These are phyloP conservation scores for Enteromius viviparus DNA, from an alignment of 2,797 vertebrate genomes.

Conservation along the genomic window DNA sequence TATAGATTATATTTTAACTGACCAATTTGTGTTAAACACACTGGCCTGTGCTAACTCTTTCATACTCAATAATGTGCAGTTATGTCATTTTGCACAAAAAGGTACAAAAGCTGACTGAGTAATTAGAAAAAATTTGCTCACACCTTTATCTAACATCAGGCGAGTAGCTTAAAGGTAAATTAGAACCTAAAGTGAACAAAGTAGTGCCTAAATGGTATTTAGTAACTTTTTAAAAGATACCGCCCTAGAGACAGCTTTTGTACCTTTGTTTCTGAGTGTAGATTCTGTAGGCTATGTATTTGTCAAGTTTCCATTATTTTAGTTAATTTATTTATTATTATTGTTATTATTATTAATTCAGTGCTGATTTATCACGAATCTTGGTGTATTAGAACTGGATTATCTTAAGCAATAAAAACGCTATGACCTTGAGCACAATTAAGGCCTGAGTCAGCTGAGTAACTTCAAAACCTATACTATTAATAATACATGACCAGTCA, in stretches of 20 bases:
- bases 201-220: neutral
- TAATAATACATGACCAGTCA: neutral
- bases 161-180: neutral
- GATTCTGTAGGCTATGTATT: neutral
- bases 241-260: neutral
- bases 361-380: neutral
- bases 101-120: neutral
- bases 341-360: neutral
- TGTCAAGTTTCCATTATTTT: neutral
- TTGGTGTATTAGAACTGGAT: neutral
- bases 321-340: neutral
- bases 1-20: neutral
- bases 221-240: neutral
- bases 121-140: neutral
- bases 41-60: neutral
- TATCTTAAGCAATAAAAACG: neutral
- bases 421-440: slow-evolving; percentile 12
- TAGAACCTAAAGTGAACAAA: neutral
- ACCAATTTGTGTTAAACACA: neutral
- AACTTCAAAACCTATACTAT: neutral
- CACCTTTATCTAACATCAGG: neutral
- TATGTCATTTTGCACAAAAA: neutral
- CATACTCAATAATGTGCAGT: too few relatives aligned
- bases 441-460: neutral
- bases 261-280: neutral